Percentiles rank a stretch among this genome's conserved stretches.
Evolutionary conservation across 2,113 vertebrate species (phyloP).

Genomic region (Columba livia): DNA sequence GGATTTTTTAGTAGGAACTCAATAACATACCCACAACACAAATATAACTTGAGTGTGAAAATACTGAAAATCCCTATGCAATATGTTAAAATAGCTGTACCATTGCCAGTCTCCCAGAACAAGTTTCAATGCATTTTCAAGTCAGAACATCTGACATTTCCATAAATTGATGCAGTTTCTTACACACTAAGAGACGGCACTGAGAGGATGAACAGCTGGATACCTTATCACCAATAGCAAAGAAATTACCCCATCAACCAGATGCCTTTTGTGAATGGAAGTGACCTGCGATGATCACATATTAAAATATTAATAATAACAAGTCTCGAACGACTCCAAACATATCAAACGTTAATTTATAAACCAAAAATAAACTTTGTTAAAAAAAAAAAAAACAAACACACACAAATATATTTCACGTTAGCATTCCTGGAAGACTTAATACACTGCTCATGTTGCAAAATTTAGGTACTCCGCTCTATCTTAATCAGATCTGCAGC

Average conservation of each 20-base stretch:
- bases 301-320: neutral
- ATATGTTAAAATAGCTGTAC: neutral
- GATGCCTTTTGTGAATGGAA: neutral
- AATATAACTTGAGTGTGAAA: neutral
- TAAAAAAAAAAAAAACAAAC: neutral
- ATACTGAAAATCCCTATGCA: neutral
- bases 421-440: constrained; percentile 2
- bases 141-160: neutral
- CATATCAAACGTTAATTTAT: neutral
- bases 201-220: neutral
- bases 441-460: neutral
- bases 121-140: neutral
- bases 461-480: neutral
- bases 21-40: neutral
- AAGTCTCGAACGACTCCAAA: neutral
- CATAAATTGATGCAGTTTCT: neutral
- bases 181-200: neutral
- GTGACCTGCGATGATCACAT: neutral
- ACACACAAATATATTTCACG: neutral
- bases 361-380: neutral
- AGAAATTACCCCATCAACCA: neutral
- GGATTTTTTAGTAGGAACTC: neutral
- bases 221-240: neutral
- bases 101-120: neutral
- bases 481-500: constrained; percentile 37